These are phyloP conservation scores for Cylindroiulus punctatus DNA, from an alignment of 2,888 invertebrate species.

Conservation along the genomic window DNA sequence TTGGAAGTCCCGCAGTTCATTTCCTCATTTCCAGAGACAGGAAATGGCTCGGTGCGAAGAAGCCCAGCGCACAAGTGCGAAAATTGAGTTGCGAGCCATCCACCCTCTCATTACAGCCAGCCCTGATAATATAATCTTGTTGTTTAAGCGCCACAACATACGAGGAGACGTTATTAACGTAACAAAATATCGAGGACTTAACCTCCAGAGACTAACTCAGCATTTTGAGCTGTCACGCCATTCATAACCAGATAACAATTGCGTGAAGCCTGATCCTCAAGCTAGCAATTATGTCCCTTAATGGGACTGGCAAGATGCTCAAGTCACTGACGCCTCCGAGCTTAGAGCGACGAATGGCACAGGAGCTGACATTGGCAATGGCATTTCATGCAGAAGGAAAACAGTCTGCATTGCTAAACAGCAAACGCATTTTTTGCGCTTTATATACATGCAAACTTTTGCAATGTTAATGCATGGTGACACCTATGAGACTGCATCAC, in stretches of 20 bases:
- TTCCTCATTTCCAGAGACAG: not conserved
- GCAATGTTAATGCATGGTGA: too few relatives aligned
- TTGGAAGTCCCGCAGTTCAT: not conserved
- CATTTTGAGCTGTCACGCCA: slow-evolving; percentile 4
- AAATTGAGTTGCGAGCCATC: slow-evolving; percentile 10
- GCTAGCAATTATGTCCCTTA: slow-evolving; percentile 18
- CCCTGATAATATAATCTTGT: slow-evolving; percentile 18
- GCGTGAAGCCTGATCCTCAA: slow-evolving; percentile 2
- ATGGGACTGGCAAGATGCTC: not conserved
- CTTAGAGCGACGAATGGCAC: not conserved
- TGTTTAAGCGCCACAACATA: slow-evolving; percentile 9
- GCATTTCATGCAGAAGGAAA: too few relatives aligned
- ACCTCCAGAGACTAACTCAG: slow-evolving; percentile 18
- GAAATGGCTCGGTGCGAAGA: not conserved
- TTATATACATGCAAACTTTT: too few relatives aligned
- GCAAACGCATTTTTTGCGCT: too few relatives aligned
- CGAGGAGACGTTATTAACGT: not conserved
- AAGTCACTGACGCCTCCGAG: not conserved
- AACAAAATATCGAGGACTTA: slow-evolving; percentile 11
- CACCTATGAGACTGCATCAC: too few relatives aligned
- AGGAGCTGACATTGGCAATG: not conserved
- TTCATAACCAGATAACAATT: slow-evolving; percentile 18
- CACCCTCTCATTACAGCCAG: not conserved
- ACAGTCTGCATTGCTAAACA: too few relatives aligned
- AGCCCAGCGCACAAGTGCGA: not conserved